phyloP scores from a whole-genome alignment of 1,140 invertebrate species.

The Orussus abietinus region DNA sequence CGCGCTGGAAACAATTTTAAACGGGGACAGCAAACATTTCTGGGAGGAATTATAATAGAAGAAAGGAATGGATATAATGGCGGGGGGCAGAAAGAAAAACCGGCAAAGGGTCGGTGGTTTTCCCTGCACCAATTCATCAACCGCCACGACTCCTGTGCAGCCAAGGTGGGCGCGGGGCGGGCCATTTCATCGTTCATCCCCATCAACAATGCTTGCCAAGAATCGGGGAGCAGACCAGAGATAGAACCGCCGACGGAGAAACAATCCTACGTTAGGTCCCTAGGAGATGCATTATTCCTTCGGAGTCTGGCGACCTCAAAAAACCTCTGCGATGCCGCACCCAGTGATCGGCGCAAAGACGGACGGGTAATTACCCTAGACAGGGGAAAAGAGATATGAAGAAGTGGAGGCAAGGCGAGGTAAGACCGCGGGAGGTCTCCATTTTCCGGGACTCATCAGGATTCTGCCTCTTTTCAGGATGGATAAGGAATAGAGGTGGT shows the following conservation, averaged over 20 bases:
- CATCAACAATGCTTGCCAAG: conserved; percentile 40
- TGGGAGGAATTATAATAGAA: conserved; percentile 30
- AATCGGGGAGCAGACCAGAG: conserved; percentile 21
- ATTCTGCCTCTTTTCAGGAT: too few species aligned
- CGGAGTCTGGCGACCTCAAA: not conserved
- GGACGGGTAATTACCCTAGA: too few species aligned
- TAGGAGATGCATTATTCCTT: not conserved
- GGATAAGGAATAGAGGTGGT: too few species aligned
- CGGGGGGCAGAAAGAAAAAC: conserved; percentile 14
- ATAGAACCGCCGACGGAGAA: not conserved
- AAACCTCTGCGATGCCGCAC: not conserved
- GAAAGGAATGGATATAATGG: conserved; percentile 32
- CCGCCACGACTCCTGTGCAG: conserved; percentile 23
- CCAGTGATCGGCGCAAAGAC: not conserved
- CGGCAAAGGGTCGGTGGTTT: conserved; percentile 20
- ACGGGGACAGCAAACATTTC: conserved; percentile 16
- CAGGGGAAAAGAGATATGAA: too few species aligned
- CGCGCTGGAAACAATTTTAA: conserved; percentile 27
- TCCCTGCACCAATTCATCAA: conserved; percentile 39
- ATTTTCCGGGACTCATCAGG: too few species aligned
- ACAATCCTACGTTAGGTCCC: not conserved
- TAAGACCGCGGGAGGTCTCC: too few species aligned
- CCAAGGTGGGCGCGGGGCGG: conserved; percentile 20
- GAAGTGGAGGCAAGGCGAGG: too few species aligned
- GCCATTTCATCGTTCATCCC: conserved; percentile 40